Base-by-base conservation (phyloP, 1,140 invertebrate genomes). In the Ceratina japonica region DNA sequence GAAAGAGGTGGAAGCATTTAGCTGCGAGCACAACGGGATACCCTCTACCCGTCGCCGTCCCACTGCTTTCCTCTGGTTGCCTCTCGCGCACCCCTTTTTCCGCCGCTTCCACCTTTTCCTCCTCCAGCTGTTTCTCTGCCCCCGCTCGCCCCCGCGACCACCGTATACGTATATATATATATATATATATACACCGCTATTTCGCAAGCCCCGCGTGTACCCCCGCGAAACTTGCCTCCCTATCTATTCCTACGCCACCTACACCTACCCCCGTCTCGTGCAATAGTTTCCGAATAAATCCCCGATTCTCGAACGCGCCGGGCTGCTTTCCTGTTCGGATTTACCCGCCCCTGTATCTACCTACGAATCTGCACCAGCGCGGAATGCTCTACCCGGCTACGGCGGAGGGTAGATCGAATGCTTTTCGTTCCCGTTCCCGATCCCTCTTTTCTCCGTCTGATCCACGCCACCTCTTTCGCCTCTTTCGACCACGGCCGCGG, bases 221-320 rank as follows among this genome's bases (percentile, higher is more conserved):
- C 54, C 54, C 54, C 5, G 3, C 54, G 54, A 75, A 83, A 83
- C 78, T 83, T 82, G 77, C 79, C 70, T 74, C 73, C 72, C 83
- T 74, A 73, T 71, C 79, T 66, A 75, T 81, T 82, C 44, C 84
- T 79, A 69, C 76, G 70, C 66, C 62, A 70, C 66, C 61, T 80
- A 83, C 76, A 83, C 81, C 77, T 59, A 51, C 44, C 65, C 37
- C 74, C 80, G 74, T 80, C 59, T 79, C 88, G 85, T 83, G 91
- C 91, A 90, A 92, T 92, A 92, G 91, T 91, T 92, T 92, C 90
- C 88, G 88, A 89, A 90, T 92, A 92, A 92, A 91, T 92, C 90
- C 90, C 89, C 89, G 89, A 88, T 91, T 87, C 88, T 88, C 89
- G 84, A 84, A 86, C 86, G 90, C 87, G 85, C 71, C 82, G 86